Evolutionary conservation across 2,113 vertebrate species (phyloP).

Genomic region (Mobula birostris): DNA sequence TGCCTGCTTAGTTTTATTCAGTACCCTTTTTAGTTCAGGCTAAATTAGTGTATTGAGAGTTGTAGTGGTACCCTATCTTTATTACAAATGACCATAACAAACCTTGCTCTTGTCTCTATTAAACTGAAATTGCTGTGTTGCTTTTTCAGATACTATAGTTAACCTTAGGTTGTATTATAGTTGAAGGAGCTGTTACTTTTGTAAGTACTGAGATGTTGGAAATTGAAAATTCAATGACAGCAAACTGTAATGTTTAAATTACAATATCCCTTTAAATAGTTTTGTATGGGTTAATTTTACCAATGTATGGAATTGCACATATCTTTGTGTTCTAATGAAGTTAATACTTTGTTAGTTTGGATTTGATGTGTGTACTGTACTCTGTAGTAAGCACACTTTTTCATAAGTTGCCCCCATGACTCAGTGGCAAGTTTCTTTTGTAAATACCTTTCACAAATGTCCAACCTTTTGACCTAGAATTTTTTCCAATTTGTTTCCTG

Average conservation of each 20-base stretch:
- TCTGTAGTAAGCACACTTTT: conserved; percentile 12
- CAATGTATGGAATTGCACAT: conserved; percentile 26
- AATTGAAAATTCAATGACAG: conserved; percentile 67
- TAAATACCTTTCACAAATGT: conserved; percentile 20
- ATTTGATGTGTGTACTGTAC: conserved; percentile 10
- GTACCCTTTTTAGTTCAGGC: background rate
- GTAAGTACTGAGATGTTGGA: conserved; percentile 96
- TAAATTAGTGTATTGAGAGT: conserved; percentile 74
- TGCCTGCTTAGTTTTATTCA: background rate
- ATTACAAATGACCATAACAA: conserved; percentile 92
- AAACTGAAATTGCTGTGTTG: conserved; percentile 98
- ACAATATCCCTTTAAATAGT: conserved; percentile 36
- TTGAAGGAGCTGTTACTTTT: conserved; percentile 99
- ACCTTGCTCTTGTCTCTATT: conserved; percentile 99
- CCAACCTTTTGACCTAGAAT: conserved; percentile 4
- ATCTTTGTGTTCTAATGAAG: conserved; percentile 37
- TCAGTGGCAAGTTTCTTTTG: background rate
- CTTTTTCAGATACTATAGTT: conserved; percentile 99
- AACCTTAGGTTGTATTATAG: conserved; percentile 93
- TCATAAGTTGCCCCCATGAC: background rate
- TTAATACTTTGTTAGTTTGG: conserved; percentile 12
- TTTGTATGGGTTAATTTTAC: conserved; percentile 15
- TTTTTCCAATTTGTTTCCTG: background rate
- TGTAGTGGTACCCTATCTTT: conserved; percentile 39
- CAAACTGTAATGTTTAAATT: conserved; percentile 28